Conservation (phyloP, 2,888 invertebrate species). For the Sussaba pulchella region DNA sequence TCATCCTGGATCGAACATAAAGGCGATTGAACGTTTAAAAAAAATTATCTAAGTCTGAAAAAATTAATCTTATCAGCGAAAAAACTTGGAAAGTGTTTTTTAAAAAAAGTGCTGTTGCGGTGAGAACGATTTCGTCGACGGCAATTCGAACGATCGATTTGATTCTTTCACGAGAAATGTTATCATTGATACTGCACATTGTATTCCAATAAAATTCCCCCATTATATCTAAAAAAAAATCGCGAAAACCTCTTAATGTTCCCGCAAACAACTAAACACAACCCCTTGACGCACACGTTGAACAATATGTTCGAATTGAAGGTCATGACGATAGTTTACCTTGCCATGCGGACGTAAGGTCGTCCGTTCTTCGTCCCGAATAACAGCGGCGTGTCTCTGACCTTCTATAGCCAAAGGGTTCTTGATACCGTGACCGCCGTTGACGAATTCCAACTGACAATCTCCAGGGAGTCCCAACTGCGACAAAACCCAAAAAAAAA, state of each 20-base stretch:
- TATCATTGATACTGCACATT: no score
- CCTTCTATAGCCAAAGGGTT: conserved; percentile 92
- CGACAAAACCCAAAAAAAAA: conserved; percentile 82
- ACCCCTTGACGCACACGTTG: neutral
- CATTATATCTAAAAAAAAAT: no score
- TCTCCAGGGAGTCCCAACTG: conserved; percentile 95
- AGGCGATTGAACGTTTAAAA: no score
- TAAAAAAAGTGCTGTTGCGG: no score
- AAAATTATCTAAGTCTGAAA: no score
- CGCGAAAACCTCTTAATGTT: no score
- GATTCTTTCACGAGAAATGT: no score
- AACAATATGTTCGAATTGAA: neutral
- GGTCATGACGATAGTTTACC: conserved; percentile 70
- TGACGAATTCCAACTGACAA: conserved; percentile 96
- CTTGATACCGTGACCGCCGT: conserved; percentile 98
- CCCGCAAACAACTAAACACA: no score
- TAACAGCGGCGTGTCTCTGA: conserved; percentile 81
- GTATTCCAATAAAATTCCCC: no score
- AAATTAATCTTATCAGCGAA: no score
- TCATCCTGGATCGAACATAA: conserved; percentile 85
- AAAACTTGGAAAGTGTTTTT: conserved; percentile 4
- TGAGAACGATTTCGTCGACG: no score
- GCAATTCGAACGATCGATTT: no score
- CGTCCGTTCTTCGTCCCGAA: conserved; percentile 87
- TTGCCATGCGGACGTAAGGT: conserved; percentile 80